Percentiles rank a stretch among this genome's conserved stretches.
These are phyloP conservation scores for Tretioscincus oriximinensis DNA, from an alignment of 2,113 vertebrate genomes.

Conservation along the genomic window DNA sequence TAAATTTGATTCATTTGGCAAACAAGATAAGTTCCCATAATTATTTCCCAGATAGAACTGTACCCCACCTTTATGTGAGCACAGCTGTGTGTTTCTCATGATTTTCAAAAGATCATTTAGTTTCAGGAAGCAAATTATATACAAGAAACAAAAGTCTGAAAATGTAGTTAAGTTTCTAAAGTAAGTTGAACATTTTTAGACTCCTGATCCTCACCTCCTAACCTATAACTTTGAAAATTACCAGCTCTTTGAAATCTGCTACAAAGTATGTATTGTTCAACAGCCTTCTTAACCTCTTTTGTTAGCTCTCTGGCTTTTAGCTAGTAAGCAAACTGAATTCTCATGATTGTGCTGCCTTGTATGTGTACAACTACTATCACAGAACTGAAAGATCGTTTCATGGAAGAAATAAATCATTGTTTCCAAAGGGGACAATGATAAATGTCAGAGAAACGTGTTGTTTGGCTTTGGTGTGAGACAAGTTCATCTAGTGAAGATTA, in stretches of 20 bases:
- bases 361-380: slow-evolving; percentile 6
- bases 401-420: slow-evolving; percentile 14
- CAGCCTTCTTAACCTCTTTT: slow-evolving; percentile 22
- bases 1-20: too few relatives aligned
- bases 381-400: slow-evolving; percentile 29
- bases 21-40: background rate
- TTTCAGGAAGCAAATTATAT: background rate
- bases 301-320: slow-evolving; percentile 2
- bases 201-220: background rate
- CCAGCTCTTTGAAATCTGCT: background rate
- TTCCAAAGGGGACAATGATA: slow-evolving; percentile 25
- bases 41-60: background rate
- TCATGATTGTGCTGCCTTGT: slow-evolving; percentile 29
- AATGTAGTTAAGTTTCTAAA: background rate
- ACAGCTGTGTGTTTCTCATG: background rate
- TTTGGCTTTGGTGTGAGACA: background rate
- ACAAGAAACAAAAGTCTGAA: background rate
- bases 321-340: slow-evolving; percentile 30
- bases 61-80: background rate
- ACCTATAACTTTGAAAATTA: background rate
- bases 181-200: background rate
- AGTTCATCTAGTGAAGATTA: background rate
- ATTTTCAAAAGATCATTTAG: background rate
- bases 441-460: background rate
- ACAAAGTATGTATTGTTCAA: background rate